Evolutionary conservation across 2,797 vertebrate species (phyloP).

Genomic region (Melopsittacus undulatus): DNA sequence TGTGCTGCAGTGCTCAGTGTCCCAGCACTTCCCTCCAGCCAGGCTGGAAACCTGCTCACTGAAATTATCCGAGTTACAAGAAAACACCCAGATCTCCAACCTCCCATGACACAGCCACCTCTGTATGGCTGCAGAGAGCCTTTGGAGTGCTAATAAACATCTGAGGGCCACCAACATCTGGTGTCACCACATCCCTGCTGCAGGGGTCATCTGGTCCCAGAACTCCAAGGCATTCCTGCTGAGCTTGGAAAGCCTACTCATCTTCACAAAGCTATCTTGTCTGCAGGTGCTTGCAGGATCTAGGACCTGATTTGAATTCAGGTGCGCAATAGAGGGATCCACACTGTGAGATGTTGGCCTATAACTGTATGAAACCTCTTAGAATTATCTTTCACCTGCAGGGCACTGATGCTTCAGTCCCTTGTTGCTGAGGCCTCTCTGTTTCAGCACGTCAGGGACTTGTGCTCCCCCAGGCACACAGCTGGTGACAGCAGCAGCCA

Average conservation of each 20-base stretch:
- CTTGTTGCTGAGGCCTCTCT: background rate
- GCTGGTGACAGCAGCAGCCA: background rate
- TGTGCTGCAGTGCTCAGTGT: background rate
- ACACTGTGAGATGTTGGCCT: background rate
- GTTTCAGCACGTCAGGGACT: background rate
- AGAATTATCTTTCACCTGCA: background rate
- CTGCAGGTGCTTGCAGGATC: background rate
- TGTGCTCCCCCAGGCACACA: background rate
- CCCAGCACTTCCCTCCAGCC: background rate
- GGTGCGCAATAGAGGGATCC: background rate
- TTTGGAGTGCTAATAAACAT: background rate
- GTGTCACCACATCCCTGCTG: background rate
- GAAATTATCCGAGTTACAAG: background rate
- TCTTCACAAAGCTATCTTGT: background rate
- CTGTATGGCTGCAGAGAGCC: background rate
- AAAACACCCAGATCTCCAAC: background rate
- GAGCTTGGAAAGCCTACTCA: rapidly evolving
- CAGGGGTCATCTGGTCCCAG: background rate
- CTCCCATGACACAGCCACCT: rapidly evolving
- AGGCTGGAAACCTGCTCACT: background rate
- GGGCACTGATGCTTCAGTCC: background rate
- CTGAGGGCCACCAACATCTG: background rate
- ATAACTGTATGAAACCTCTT: background rate
- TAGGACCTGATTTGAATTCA: background rate
- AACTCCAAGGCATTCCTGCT: background rate